phyloP scores from a whole-genome alignment of 2,113 vertebrate genomes.

The Pollimyrus isidori region DNA sequence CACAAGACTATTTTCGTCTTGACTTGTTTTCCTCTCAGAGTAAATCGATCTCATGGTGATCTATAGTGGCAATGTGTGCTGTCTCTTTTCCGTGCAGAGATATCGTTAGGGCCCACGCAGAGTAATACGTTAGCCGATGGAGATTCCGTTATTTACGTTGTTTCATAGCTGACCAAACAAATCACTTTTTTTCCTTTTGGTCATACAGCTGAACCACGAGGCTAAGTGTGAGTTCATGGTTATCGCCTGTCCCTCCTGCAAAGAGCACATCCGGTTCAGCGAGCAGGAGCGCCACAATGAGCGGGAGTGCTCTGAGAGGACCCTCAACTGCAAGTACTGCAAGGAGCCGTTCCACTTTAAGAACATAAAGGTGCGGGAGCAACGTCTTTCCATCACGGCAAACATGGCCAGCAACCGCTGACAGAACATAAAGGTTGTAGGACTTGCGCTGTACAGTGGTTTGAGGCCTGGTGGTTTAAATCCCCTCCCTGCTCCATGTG shows the following conservation, averaged over 20 bases:
- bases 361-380: constrained; percentile 57
- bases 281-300: constrained; percentile 73
- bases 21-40: background rate
- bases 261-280: constrained; percentile 57
- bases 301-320: constrained; percentile 68
- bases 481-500: background rate
- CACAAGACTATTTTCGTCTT: background rate
- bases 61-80: background rate
- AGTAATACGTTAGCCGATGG: background rate
- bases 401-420: background rate
- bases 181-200: background rate
- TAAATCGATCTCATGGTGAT: background rate
- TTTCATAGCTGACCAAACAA: background rate
- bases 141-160: background rate
- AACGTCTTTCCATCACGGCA: background rate
- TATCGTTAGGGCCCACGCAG: background rate
- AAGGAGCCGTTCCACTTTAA: constrained; percentile 64
- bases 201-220: constrained; percentile 56
- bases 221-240: constrained; percentile 67
- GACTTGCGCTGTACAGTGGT: background rate
- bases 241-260: constrained; percentile 63
- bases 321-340: constrained; percentile 74
- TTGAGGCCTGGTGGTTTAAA: background rate
- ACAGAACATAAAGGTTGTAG: background rate
- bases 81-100: background rate